Evolutionary conservation across 2,888 invertebrate genomes (phyloP).

Genomic region (Mycalesis mineus): DNA sequence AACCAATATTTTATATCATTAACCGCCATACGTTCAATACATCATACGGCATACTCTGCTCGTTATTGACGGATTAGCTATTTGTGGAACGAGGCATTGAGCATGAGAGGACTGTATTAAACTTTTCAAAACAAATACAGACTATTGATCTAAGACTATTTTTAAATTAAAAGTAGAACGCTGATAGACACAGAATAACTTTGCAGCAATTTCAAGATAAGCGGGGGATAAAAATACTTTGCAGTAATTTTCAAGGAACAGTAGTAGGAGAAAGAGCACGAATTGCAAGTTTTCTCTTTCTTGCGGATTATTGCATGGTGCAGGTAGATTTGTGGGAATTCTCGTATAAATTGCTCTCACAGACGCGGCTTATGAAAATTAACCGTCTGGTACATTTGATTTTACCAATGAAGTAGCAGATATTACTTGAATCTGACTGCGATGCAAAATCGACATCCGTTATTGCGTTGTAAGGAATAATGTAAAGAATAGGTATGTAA

Average conservation of each 20-base stretch:
- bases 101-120: not conserved
- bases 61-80: not conserved
- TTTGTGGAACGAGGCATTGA: not conserved
- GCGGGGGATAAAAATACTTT: not conserved
- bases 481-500: too few relatives aligned
- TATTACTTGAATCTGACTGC: too few relatives aligned
- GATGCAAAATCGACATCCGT: too few relatives aligned
- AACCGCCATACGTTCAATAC: not conserved
- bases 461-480: too few relatives aligned
- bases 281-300: not conserved
- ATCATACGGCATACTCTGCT: not conserved
- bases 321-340: not conserved
- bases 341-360: not conserved
- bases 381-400: too few relatives aligned
- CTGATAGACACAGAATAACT: not conserved
- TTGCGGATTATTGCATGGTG: not conserved
- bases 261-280: not conserved
- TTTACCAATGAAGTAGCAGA: too few relatives aligned
- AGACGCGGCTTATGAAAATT: too few relatives aligned
- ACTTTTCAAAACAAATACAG: conserved; percentile 6
- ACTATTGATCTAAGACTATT: conserved; percentile 5
- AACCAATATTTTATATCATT: not conserved
- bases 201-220: not conserved
- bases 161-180: not conserved
- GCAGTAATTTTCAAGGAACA: not conserved